phyloP scores from a whole-genome alignment of 2,888 invertebrate genomes.

The Miltochrista miniata region DNA sequence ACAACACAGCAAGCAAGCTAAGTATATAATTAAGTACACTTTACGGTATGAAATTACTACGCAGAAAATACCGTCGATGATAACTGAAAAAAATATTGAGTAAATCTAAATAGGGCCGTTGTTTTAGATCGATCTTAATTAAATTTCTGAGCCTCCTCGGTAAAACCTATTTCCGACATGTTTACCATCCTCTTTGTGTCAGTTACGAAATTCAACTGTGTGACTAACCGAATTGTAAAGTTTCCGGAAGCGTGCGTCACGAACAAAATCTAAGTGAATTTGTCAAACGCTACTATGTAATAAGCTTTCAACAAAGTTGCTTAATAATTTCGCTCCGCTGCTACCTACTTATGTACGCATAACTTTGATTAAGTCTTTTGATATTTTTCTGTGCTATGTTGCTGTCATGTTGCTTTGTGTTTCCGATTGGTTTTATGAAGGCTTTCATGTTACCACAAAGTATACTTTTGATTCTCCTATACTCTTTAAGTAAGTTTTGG shows the following conservation, averaged over 20 bases:
- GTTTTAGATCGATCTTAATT: conserved; percentile 29
- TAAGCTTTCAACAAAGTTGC: conserved; percentile 67
- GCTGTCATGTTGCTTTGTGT: neutral
- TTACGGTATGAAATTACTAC: too few species aligned
- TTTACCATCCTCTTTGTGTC: conserved; percentile 52
- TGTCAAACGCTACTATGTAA: conserved; percentile 73
- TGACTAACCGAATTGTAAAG: conserved; percentile 65
- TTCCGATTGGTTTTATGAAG: neutral
- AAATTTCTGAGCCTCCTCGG: conserved; percentile 37
- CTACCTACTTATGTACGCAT: neutral
- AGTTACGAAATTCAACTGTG: conserved; percentile 45
- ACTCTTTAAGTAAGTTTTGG: too few species aligned
- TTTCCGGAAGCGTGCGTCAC: conserved; percentile 62
- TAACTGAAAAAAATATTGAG: neutral
- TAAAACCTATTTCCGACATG: conserved; percentile 52
- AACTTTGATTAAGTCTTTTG: neutral
- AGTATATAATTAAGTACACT: too few species aligned
- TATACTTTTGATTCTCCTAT: too few species aligned
- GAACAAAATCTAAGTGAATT: conserved; percentile 78
- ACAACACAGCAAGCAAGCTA: too few species aligned
- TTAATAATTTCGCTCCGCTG: conserved; percentile 44
- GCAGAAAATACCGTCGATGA: too few species aligned
- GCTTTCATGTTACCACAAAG: neutral
- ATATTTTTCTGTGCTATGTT: neutral
- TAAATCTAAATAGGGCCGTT: conserved; percentile 20